Evolutionary conservation across 2,113 vertebrate species (phyloP).

Genomic region (Macquaria australasica): DNA sequence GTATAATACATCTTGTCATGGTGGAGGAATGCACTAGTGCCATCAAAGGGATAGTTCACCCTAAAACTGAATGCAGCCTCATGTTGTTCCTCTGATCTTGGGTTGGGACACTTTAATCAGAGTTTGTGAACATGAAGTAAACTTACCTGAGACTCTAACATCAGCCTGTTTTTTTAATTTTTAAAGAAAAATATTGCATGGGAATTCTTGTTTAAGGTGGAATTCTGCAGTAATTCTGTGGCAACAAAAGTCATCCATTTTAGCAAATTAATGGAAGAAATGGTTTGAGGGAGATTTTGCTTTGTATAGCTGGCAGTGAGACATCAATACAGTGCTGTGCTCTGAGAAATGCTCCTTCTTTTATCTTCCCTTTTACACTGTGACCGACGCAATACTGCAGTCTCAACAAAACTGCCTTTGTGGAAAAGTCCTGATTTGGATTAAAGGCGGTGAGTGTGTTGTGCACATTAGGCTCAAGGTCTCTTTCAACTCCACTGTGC

Average conservation of each 20-base stretch:
- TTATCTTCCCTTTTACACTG: slow-evolving; percentile 47
- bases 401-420: slow-evolving; percentile 62
- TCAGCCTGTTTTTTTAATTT: not conserved
- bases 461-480: slow-evolving; percentile 48
- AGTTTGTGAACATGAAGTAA: not conserved
- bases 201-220: slow-evolving; percentile 14
- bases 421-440: slow-evolving; percentile 52
- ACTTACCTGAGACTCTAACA: not conserved
- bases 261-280: slow-evolving; percentile 42
- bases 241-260: slow-evolving; percentile 31
- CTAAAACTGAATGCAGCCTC: slow-evolving; percentile 4
- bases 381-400: slow-evolving; percentile 28
- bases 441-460: slow-evolving; percentile 40
- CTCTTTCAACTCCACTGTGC: slow-evolving; percentile 48
- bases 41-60: slow-evolving; percentile 42
- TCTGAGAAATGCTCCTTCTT: slow-evolving; percentile 37
- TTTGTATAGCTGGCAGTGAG: slow-evolving; percentile 30
- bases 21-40: slow-evolving; percentile 25
- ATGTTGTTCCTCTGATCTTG: not conserved
- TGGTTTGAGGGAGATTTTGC: slow-evolving; percentile 29
- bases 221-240: slow-evolving; percentile 23
- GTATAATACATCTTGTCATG: slow-evolving; percentile 35
- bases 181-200: not conserved
- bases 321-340: slow-evolving; percentile 25
- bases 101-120: not conserved